Percentiles rank a stretch among this genome's conserved stretches.
Evolutionary conservation across 2,113 vertebrate genomes (phyloP).

Genomic region (Ifrita kowaldi): DNA sequence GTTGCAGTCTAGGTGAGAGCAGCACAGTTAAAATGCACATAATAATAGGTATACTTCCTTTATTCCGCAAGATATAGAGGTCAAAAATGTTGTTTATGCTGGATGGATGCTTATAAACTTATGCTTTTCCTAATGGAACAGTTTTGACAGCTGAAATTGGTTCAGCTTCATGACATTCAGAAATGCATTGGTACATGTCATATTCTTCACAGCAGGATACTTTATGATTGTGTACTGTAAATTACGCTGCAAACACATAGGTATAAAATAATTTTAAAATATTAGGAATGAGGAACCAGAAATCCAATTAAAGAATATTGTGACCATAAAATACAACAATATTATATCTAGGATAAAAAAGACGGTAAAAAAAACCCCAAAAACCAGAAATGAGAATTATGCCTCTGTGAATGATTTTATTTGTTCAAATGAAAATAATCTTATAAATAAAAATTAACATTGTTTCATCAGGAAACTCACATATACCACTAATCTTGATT

Average conservation of each 20-base stretch:
- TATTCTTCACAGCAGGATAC: not conserved
- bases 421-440: not conserved
- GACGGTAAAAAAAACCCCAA: not conserved
- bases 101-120: not conserved
- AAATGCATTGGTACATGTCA: not conserved
- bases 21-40: not conserved
- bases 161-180: slow-evolving; percentile 29
- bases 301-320: slow-evolving; percentile 10
- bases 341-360: not conserved
- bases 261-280: not conserved
- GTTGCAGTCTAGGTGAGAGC: not conserved
- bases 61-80: not conserved
- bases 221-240: slow-evolving; percentile 20
- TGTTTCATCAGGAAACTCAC: not conserved
- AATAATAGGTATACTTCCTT: not conserved
- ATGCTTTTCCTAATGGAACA: not conserved
- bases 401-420: not conserved
- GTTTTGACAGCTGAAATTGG: not conserved
- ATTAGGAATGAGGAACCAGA: not conserved
- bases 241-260: not conserved
- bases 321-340: not conserved
- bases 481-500: not conserved
- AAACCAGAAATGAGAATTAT: not conserved
- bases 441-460: not conserved
- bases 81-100: not conserved